A percentile compares a stretch with the other conserved stretches of the same genome.
Evolutionary conservation across 1,140 invertebrate species (phyloP).

Genomic region (Drosophila jambulina): DNA sequence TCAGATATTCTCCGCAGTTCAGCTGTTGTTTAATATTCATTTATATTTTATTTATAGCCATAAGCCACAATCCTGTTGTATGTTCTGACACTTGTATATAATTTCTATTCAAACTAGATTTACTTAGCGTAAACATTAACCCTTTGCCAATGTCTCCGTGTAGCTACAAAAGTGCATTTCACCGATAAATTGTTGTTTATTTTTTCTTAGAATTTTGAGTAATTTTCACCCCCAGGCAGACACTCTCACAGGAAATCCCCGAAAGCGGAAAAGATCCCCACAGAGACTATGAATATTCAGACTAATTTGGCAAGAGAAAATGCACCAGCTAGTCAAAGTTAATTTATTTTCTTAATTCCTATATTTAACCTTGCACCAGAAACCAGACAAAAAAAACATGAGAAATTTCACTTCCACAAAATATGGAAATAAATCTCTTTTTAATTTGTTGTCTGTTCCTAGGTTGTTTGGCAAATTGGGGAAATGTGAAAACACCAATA

Average conservation of each 20-base stretch:
- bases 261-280: constrained; percentile 25
- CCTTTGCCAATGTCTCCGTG: too few species aligned
- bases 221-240: background rate
- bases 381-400: background rate
- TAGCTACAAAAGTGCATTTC: background rate
- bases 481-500: constrained; percentile 28
- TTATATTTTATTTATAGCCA: background rate
- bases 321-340: constrained; percentile 18
- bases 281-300: constrained; percentile 7
- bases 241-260: constrained; percentile 37
- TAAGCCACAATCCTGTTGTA: background rate
- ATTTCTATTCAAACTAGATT: background rate
- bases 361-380: constrained; percentile 20
- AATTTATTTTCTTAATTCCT: constrained; percentile 35
- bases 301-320: constrained; percentile 4
- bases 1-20: constrained; percentile 1
- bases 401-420: constrained; percentile 42
- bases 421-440: constrained; percentile 39
- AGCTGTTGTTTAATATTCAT: constrained; percentile 3
- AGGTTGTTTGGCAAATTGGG: constrained; percentile 39
- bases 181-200: constrained; percentile 3
- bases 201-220: constrained; percentile 11
- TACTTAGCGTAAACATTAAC: background rate
- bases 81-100: constrained; percentile 13
- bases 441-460: constrained; percentile 38